These are phyloP conservation scores for Erebia palarica DNA, from an alignment of 2,888 invertebrate genomes.

Conservation along the genomic window DNA sequence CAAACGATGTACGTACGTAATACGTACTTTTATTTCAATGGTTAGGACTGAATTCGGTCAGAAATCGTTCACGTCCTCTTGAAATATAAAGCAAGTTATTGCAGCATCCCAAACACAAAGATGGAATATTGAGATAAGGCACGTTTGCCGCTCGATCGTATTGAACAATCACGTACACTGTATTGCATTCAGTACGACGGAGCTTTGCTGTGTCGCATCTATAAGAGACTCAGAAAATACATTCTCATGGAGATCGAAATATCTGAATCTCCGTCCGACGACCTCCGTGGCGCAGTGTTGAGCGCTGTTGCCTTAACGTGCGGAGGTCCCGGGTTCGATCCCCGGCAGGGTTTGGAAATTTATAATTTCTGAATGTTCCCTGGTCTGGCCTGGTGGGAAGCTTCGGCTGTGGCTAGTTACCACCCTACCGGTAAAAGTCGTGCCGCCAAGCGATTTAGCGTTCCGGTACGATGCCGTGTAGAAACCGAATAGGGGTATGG, in stretches of 20 bases:
- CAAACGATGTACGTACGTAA: too few relatives aligned
- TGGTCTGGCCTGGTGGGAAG: too few relatives aligned
- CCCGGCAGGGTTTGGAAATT: too few relatives aligned
- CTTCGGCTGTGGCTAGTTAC: too few relatives aligned
- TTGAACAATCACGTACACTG: conserved; percentile 1
- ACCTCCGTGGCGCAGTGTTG: too few relatives aligned
- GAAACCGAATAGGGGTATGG: too few relatives aligned
- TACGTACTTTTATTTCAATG: neutral
- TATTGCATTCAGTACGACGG: neutral
- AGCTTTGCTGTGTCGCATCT: neutral
- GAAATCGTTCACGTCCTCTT: neutral
- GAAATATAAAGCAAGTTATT: neutral
- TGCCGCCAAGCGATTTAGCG: too few relatives aligned
- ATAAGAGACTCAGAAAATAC: neutral
- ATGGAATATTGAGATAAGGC: conserved; percentile 6
- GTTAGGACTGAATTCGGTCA: neutral
- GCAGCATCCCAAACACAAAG: conserved; percentile 5
- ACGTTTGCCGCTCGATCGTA: neutral
- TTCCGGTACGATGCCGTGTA: too few relatives aligned
- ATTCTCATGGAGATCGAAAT: neutral
- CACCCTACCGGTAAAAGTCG: too few relatives aligned
- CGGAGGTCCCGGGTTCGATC: too few relatives aligned
- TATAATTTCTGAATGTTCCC: too few relatives aligned
- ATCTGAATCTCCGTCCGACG: neutral
- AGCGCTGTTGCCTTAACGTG: too few relatives aligned